Evolutionary conservation across 2,888 invertebrate genomes (phyloP).

Genomic region (Lampropteryx suffumata): DNA sequence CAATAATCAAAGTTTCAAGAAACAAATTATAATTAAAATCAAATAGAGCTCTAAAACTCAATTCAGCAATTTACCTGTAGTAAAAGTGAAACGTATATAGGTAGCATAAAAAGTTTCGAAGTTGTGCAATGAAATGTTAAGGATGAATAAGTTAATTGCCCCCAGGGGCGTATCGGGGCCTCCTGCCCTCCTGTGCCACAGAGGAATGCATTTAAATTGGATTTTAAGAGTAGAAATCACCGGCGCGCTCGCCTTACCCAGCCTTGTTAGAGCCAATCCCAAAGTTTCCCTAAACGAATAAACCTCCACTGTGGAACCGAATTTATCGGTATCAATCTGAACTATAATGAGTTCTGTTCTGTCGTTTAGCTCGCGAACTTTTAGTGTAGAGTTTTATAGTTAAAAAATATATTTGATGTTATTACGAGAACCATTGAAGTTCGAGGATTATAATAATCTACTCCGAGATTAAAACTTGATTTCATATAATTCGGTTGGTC

Average conservation of each 20-base stretch:
- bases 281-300: conserved; percentile 82
- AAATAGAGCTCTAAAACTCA: conserved; percentile 2
- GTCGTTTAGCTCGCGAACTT: conserved; percentile 24
- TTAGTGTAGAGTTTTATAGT: conserved; percentile 8
- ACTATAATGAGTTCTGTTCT: conserved; percentile 39
- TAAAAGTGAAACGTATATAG: conserved; percentile 49
- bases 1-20: not conserved
- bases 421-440: too few species aligned
- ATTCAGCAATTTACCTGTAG: conserved; percentile 18
- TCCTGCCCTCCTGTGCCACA: conserved; percentile 71
- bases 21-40: not conserved
- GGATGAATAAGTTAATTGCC: conserved; percentile 83
- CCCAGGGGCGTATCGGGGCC: conserved; percentile 75
- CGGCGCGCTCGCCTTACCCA: conserved; percentile 69
- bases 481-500: too few species aligned
- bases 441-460: too few species aligned
- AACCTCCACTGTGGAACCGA: conserved; percentile 69
- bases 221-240: conserved; percentile 83
- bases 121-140: conserved; percentile 81
- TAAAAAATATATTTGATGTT: not conserved
- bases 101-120: conserved; percentile 61
- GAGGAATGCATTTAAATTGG: conserved; percentile 84
- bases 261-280: conserved; percentile 82
- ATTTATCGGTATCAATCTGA: conserved; percentile 72
- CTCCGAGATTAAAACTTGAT: too few species aligned